A percentile compares a stretch with the other conserved stretches of the same genome.
Evolutionary conservation across 2,797 vertebrate species (phyloP).

Genomic region (Prionace glauca): DNA sequence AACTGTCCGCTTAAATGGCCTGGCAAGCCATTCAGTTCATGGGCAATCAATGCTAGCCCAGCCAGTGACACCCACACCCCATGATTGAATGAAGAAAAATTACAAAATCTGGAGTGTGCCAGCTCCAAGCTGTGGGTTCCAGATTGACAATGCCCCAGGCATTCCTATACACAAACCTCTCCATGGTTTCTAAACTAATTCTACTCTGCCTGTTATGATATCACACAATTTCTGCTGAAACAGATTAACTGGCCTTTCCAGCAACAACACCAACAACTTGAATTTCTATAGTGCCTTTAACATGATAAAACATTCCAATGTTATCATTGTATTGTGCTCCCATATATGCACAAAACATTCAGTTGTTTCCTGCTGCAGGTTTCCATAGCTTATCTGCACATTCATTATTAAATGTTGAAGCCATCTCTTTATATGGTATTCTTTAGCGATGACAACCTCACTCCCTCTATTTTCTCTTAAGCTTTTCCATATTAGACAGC

Average conservation of each 20-base stretch:
- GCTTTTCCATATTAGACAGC: background rate
- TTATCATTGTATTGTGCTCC: background rate
- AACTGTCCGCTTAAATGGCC: no score
- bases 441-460: background rate
- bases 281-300: background rate
- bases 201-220: background rate
- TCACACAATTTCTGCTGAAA: background rate
- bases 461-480: background rate
- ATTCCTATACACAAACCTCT: background rate
- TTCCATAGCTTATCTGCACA: background rate
- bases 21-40: no score
- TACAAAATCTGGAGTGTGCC: background rate
- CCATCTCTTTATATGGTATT: background rate
- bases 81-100: background rate
- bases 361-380: background rate
- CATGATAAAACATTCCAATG: background rate
- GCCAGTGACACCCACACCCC: no score
- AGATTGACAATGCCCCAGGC: background rate
- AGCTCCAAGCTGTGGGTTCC: background rate
- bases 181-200: background rate
- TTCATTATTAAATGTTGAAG: background rate
- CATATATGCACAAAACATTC: background rate
- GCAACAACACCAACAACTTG: background rate
- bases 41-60: no score
- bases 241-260: background rate